Evolutionary conservation across 2,113 vertebrate genomes (phyloP).

Genomic region (Buteo buteo): DNA sequence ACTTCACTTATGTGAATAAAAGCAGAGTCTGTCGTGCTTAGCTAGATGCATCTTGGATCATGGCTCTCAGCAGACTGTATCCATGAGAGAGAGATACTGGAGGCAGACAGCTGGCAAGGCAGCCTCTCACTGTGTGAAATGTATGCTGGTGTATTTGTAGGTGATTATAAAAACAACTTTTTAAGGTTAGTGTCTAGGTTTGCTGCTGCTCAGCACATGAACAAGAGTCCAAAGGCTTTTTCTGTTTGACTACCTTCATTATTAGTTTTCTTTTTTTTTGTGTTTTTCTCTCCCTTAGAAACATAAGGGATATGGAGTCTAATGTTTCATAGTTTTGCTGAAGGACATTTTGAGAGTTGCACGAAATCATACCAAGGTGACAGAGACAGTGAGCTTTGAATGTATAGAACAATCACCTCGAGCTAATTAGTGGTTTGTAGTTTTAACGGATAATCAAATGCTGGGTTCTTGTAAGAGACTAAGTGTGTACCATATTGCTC

Average conservation of each 20-base stretch:
- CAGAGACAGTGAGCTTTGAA: background rate
- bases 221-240: background rate
- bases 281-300: background rate
- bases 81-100: background rate
- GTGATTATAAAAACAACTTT: background rate
- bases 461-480: constrained; percentile 78
- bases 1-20: background rate
- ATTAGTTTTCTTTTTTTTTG: background rate
- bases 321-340: background rate
- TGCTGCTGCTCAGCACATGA: background rate
- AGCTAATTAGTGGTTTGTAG: constrained; percentile 21
- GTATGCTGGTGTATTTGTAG: background rate
- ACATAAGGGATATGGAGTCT: background rate
- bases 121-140: background rate
- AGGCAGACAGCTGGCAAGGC: background rate
- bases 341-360: background rate
- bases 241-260: background rate
- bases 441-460: constrained; percentile 66
- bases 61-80: background rate
- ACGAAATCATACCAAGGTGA: background rate
- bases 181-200: background rate
- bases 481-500: constrained; percentile 63
- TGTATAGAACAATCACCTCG: background rate
- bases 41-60: background rate
- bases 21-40: background rate